phyloP scores from a whole-genome alignment of 2,113 vertebrate species.

The Solenodon paradoxus region DNA sequence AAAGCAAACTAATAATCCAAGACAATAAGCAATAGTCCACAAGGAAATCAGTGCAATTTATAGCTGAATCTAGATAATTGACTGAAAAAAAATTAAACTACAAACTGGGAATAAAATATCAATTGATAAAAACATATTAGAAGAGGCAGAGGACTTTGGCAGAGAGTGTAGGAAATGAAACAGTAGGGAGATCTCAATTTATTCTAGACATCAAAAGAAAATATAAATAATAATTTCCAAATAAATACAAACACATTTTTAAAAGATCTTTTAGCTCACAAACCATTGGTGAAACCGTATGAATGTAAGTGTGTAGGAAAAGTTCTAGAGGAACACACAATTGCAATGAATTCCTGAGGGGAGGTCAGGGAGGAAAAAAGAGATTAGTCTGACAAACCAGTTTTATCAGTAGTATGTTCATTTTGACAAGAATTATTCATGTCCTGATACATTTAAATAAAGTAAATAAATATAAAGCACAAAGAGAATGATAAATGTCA shows the following conservation, averaged over 20 bases:
- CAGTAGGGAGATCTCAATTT: neutral
- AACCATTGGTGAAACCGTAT: neutral
- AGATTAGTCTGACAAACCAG: neutral
- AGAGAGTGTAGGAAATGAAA: neutral
- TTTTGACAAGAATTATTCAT: neutral
- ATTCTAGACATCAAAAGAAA: neutral
- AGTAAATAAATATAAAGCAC: neutral
- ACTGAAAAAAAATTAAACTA: neutral
- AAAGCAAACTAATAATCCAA: neutral
- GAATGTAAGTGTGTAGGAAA: neutral
- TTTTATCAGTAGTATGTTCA: neutral
- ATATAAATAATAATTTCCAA: neutral
- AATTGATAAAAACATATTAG: neutral
- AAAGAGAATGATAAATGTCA: neutral
- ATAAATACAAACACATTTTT: neutral
- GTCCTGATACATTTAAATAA: neutral
- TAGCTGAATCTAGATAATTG: neutral
- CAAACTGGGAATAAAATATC: neutral
- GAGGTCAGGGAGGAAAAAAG: accelerated
- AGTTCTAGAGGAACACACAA: neutral
- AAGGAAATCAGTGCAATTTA: neutral
- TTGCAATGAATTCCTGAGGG: neutral
- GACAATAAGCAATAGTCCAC: neutral
- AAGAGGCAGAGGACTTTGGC: too few relatives aligned
- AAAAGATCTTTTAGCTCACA: neutral